Evolutionary conservation across 2,113 vertebrate genomes (phyloP).

Genomic region (Phyllopteryx taeniolatus): DNA sequence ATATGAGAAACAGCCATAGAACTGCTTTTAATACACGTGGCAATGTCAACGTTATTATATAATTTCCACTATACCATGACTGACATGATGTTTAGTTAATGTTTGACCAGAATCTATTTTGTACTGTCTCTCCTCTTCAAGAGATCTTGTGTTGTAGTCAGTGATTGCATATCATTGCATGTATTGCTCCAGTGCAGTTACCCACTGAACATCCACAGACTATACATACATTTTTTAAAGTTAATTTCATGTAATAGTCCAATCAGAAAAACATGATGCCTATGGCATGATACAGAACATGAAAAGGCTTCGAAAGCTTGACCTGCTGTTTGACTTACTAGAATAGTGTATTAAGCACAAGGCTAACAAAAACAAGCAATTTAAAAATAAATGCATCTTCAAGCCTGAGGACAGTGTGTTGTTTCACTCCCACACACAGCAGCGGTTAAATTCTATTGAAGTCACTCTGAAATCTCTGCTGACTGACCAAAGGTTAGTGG

Average conservation of each 20-base stretch:
- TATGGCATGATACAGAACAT: background rate
- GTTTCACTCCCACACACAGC: constrained; percentile 2
- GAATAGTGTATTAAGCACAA: background rate
- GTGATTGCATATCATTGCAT: background rate
- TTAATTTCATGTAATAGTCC: background rate
- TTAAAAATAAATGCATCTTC: background rate
- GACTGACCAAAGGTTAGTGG: constrained; percentile 22
- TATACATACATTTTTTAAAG: background rate
- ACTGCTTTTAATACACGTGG: too few relatives aligned
- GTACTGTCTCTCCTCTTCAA: too few relatives aligned
- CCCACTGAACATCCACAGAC: too few relatives aligned
- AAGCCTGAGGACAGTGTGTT: constrained; percentile 1
- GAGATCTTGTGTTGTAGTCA: too few relatives aligned
- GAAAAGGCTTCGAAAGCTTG: background rate
- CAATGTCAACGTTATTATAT: too few relatives aligned
- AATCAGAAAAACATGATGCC: background rate
- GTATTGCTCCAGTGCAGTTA: background rate
- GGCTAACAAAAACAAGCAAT: background rate
- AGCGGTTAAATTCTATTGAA: background rate
- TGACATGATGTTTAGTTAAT: too few relatives aligned
- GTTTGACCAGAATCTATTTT: too few relatives aligned
- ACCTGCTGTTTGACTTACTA: background rate
- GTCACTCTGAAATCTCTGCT: background rate
- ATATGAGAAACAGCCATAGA: too few relatives aligned
- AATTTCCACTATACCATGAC: too few relatives aligned